phyloP scores from a whole-genome alignment of 2,113 vertebrate genomes.

The Rattus norvegicus region GRCr8 NC_086035.1:8431001-8431500 shows the following conservation, averaged over 20 bases:
- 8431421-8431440: neutral
- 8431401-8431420: neutral
- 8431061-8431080: slow-evolving; percentile 49
- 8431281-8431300: too few species aligned
- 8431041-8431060: neutral
- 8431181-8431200: neutral
- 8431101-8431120: neutral
- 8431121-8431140: slow-evolving; percentile 20
- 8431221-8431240: too few species aligned
- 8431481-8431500: neutral
- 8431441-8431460: too few species aligned
- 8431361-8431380: too few species aligned
- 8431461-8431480: too few species aligned
- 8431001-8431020: slow-evolving; percentile 58
- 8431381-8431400: neutral
- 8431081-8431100: slow-evolving; percentile 54
- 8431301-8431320: too few species aligned
- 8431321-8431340: too few species aligned
- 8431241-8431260: neutral
- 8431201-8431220: neutral
- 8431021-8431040: slow-evolving; percentile 53
- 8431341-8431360: too few species aligned
- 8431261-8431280: neutral
- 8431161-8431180: neutral
- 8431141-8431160: neutral